Conservation (phyloP, 2,113 vertebrate genomes). For the Salvelinus fontinalis region DNA sequence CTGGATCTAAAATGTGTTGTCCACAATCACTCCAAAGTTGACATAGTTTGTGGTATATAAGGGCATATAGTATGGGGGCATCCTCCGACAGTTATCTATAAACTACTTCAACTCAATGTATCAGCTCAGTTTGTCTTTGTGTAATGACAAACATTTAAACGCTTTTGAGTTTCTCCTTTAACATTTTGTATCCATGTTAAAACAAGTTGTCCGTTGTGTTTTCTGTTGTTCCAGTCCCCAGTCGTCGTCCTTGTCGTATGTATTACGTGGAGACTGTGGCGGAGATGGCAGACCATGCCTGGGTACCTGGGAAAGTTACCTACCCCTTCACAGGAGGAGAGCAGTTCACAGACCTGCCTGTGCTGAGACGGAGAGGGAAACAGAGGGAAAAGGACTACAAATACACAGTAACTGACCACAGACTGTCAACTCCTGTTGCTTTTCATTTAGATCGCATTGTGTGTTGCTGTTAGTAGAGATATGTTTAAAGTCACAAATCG, state of each 20-base stretch:
- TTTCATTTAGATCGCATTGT: neutral
- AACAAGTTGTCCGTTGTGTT: neutral
- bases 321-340: conserved; percentile 90
- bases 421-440: neutral
- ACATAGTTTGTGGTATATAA: too few species aligned
- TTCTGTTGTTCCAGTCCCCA: conserved; percentile 69
- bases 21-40: too few species aligned
- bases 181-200: neutral
- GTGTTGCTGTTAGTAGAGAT: neutral
- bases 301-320: conserved; percentile 88
- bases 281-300: conserved; percentile 85
- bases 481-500: neutral
- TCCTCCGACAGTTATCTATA: neutral
- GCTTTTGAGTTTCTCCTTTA: too few species aligned
- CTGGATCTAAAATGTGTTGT: too few species aligned
- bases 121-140: neutral
- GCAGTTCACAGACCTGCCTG: conserved; percentile 89
- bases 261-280: conserved; percentile 91
- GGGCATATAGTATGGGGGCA: neutral
- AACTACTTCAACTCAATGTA: neutral
- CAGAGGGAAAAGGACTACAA: conserved; percentile 92
- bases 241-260: conserved; percentile 84
- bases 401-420: conserved; percentile 78
- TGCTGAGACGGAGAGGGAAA: conserved; percentile 87
- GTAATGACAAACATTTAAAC: too few species aligned